Conservation (phyloP, 2,888 invertebrate species). For the Lasioglossum pauxillum region DNA sequence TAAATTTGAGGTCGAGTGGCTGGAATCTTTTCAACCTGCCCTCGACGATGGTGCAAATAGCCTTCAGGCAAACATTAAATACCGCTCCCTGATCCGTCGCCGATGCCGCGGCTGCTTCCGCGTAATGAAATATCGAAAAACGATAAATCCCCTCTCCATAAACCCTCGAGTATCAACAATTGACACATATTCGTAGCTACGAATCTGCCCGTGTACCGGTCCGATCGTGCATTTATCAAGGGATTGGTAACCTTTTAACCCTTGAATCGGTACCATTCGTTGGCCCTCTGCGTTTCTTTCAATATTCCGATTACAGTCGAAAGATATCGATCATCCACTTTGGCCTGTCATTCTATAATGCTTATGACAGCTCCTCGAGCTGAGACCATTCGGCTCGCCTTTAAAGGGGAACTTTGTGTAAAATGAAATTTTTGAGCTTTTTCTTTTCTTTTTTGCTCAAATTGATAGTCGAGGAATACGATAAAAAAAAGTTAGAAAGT, state of each 20-base stretch:
- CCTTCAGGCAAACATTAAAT: conserved; percentile 6
- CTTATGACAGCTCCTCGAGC: too few species aligned
- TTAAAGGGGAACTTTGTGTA: too few species aligned
- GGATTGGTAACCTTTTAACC: background rate
- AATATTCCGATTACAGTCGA: background rate
- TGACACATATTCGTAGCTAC: background rate
- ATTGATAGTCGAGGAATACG: too few species aligned
- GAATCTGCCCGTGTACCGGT: background rate
- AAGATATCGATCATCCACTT: background rate
- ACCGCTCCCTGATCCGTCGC: conserved; percentile 1
- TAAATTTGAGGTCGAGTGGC: conserved; percentile 8
- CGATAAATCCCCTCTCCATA: conserved; percentile 27
- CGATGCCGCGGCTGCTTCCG: background rate
- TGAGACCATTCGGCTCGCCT: too few species aligned
- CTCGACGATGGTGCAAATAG: background rate
- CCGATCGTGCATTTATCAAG: background rate
- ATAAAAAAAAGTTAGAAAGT: too few species aligned
- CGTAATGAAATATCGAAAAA: conserved; percentile 42
- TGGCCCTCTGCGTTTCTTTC: background rate
- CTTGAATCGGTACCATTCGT: background rate
- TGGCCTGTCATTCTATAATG: too few species aligned
- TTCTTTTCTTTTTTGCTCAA: too few species aligned
- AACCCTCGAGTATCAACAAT: conserved; percentile 7
- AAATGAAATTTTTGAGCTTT: too few species aligned
- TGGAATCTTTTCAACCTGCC: background rate